These are phyloP conservation scores for Coluber constrictor DNA, from an alignment of 2,797 vertebrate species.

Conservation along the genomic window DNA sequence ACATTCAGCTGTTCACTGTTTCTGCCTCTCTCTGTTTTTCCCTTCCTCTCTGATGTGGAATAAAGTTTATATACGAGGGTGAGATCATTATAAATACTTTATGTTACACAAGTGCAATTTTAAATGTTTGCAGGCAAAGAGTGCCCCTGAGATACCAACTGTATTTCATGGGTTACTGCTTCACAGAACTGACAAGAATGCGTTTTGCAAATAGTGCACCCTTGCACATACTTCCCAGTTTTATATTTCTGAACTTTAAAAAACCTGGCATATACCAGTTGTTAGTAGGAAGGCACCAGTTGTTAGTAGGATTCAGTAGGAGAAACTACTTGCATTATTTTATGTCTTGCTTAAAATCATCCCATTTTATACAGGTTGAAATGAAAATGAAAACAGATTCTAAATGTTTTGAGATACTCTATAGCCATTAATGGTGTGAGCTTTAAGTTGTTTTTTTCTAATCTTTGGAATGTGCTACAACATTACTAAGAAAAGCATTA, in stretches of 20 bases:
- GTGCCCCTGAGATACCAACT: constrained; percentile 61
- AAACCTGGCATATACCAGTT: background rate
- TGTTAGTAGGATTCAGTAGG: constrained; percentile 32
- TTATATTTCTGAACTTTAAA: constrained; percentile 59
- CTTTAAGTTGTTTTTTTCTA: background rate
- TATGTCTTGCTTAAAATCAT: background rate
- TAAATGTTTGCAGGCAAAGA: constrained; percentile 67
- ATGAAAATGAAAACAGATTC: constrained; percentile 5
- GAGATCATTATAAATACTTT: constrained; percentile 73
- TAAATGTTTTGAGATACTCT: background rate
- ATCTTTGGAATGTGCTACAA: background rate
- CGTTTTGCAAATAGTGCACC: constrained; percentile 44
- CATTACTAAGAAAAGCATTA: background rate
- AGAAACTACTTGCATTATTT: constrained; percentile 33
- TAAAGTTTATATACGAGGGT: constrained; percentile 70
- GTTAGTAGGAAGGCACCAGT: constrained; percentile 3
- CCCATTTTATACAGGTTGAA: constrained; percentile 10
- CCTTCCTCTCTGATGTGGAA: constrained; percentile 54
- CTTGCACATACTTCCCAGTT: constrained; percentile 45
- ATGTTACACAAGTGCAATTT: constrained; percentile 67
- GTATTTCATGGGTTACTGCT: constrained; percentile 62
- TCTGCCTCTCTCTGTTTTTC: constrained; percentile 60
- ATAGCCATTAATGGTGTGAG: background rate
- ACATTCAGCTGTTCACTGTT: constrained; percentile 65
- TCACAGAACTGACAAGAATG: constrained; percentile 52